Percentiles rank a stretch among this genome's conserved stretches.
phyloP scores from a whole-genome alignment of 2,888 invertebrate species.

The Drosophila phalerata region DNA sequence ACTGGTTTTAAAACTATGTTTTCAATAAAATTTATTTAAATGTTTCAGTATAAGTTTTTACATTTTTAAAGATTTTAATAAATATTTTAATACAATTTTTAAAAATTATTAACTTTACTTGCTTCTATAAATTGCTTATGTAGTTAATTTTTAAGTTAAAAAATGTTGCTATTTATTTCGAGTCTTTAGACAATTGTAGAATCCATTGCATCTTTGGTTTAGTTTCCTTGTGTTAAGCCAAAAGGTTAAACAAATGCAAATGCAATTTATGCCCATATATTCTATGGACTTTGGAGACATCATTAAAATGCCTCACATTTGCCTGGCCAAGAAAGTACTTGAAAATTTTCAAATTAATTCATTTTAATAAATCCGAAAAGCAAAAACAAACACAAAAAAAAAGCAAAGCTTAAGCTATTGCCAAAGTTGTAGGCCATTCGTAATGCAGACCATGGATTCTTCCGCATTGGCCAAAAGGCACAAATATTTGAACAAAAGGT shows the following conservation, averaged over 20 bases:
- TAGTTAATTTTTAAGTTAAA: background rate
- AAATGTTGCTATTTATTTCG: background rate
- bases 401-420: background rate
- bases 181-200: background rate
- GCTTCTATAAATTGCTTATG: no score
- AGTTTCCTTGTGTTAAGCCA: conserved; percentile 35
- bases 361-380: conserved; percentile 76
- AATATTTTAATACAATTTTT: no score
- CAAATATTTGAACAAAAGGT: conserved; percentile 70
- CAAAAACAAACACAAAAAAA: background rate
- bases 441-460: conserved; percentile 63
- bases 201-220: conserved; percentile 16
- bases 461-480: conserved; percentile 65
- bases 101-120: no score
- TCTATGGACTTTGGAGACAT: conserved; percentile 49
- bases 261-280: conserved; percentile 60
- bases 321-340: conserved; percentile 43
- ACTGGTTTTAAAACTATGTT: no score
- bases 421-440: conserved; percentile 49
- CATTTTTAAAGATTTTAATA: no score
- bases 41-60: no score
- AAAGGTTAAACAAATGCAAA: conserved; percentile 78
- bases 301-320: conserved; percentile 74
- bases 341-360: conserved; percentile 79
- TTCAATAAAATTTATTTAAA: no score